Conservation (phyloP, 2,888 invertebrate genomes). For the Hipparchia semele region DNA sequence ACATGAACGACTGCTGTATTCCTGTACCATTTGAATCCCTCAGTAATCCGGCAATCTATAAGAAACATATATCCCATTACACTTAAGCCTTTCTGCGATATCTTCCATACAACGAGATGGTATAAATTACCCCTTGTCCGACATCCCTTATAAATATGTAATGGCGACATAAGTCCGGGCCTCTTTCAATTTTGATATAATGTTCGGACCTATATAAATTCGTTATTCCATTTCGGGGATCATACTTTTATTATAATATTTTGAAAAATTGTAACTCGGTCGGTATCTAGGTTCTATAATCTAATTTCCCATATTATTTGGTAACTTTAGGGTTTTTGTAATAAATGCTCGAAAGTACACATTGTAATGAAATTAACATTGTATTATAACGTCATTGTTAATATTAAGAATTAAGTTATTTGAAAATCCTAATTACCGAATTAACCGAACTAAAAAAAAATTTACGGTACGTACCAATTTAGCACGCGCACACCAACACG, state of each 20-base stretch:
- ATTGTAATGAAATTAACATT: no score
- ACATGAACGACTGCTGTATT: slow-evolving; percentile 6
- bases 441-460: no score
- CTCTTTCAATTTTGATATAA: slow-evolving; percentile 41
- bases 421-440: no score
- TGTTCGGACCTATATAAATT: slow-evolving; percentile 36
- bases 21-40: slow-evolving; percentile 6
- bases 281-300: slow-evolving; percentile 7
- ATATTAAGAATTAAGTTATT: no score
- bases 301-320: slow-evolving; percentile 7
- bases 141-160: slow-evolving; percentile 50
- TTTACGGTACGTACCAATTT: no score
- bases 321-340: not conserved
- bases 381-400: no score
- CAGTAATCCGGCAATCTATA: slow-evolving; percentile 39
- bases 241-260: slow-evolving; percentile 22
- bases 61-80: slow-evolving; percentile 37
- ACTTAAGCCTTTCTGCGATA: slow-evolving; percentile 42
- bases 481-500: no score
- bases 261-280: slow-evolving; percentile 12
- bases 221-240: slow-evolving; percentile 22
- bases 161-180: slow-evolving; percentile 42
- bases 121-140: slow-evolving; percentile 48
- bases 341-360: no score
- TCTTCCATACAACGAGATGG: slow-evolving; percentile 44